Percentiles rank a stretch among this genome's conserved stretches.
Evolutionary conservation across 1,140 invertebrate genomes (phyloP).

Genomic region (Thaumatotibia leucotreta): DNA sequence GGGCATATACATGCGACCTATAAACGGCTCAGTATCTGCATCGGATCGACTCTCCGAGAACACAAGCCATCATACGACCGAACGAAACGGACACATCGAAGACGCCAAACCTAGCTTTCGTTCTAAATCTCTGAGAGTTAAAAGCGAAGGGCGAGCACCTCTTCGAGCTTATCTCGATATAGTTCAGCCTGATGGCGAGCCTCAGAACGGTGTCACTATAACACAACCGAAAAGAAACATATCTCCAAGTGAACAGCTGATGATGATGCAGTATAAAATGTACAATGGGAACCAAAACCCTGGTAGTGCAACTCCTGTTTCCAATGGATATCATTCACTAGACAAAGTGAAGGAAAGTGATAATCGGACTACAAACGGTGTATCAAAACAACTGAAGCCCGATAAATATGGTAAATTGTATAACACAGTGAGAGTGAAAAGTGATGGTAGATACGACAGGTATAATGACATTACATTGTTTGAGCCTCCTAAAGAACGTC

Average conservation of each 20-base stretch:
- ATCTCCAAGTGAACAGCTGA: conserved; percentile 71
- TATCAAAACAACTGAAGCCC: conserved; percentile 60
- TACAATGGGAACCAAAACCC: conserved; percentile 53
- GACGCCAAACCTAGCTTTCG: conserved; percentile 65
- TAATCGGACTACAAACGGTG: conserved; percentile 66
- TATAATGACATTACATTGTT: conserved; percentile 63
- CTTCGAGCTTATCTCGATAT: conserved; percentile 60
- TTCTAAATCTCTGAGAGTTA: conserved; percentile 73
- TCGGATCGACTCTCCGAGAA: conserved; percentile 62
- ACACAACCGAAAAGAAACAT: conserved; percentile 74
- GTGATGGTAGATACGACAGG: conserved; percentile 68
- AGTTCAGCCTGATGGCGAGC: conserved; percentile 37
- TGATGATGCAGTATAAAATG: conserved; percentile 69
- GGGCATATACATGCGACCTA: conserved; percentile 62
- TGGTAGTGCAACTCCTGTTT: conserved; percentile 32
- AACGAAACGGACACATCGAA: conserved; percentile 59
- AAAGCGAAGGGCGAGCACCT: conserved; percentile 69
- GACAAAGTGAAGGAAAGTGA: conserved; percentile 64
- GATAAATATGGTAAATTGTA: conserved; percentile 68
- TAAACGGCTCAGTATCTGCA: conserved; percentile 65
- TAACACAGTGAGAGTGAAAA: conserved; percentile 74
- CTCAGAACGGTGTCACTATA: conserved; percentile 65
- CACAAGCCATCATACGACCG: conserved; percentile 54
- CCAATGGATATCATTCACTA: conserved; percentile 48
- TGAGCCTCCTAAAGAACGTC: conserved; percentile 42